These are phyloP conservation scores for Entomyzon cyanotis DNA, from an alignment of 2,113 vertebrate genomes.

Conservation along the genomic window DNA sequence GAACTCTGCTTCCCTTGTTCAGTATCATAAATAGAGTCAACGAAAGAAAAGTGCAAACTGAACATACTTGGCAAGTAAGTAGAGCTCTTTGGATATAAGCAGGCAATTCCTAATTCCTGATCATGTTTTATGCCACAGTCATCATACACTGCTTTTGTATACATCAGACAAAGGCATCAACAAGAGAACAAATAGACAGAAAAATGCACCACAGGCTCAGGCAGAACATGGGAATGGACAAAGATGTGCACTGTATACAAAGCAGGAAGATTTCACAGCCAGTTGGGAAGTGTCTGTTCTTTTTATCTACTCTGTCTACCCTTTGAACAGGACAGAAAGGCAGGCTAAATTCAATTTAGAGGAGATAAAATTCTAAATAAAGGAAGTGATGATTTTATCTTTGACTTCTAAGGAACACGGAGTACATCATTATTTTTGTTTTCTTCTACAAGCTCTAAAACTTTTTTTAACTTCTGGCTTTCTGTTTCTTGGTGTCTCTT, in stretches of 20 bases:
- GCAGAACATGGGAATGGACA: neutral
- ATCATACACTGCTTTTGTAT: neutral
- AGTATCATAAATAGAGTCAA: neutral
- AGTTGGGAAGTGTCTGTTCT: neutral
- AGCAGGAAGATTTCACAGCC: neutral
- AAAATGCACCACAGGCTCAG: neutral
- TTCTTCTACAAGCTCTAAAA: neutral
- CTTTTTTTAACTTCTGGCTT: neutral
- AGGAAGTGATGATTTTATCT: neutral
- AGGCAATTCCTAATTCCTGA: neutral
- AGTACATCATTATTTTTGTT: neutral
- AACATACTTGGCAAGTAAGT: neutral
- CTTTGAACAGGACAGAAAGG: neutral
- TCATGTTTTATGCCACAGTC: rapidly evolving
- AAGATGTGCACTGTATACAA: neutral
- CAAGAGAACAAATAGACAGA: neutral
- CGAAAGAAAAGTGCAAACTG: neutral
- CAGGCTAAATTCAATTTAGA: neutral
- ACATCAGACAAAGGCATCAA: rapidly evolving
- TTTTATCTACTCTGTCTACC: neutral
- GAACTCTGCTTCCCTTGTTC: neutral
- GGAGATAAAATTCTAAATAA: neutral
- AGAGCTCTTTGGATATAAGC: neutral
- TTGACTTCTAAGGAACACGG: neutral
- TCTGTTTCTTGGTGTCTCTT: neutral